Percentiles rank a stretch among this genome's conserved stretches.
phyloP scores from a whole-genome alignment of 2,888 invertebrate genomes.

The Orthosia gracilis region DNA sequence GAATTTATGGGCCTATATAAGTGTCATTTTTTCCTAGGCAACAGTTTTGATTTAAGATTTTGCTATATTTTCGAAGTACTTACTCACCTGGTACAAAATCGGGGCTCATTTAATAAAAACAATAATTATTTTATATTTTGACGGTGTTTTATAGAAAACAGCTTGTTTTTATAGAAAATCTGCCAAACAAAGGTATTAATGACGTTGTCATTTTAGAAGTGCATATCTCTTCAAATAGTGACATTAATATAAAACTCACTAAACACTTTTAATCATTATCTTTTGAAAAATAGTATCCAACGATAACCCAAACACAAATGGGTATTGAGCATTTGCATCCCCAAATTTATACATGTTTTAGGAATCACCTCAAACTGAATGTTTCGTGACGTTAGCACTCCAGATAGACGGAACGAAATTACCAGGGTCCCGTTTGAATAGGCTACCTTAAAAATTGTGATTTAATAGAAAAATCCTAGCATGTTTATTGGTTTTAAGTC shows the following conservation, averaged over 20 bases:
- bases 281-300: too few relatives aligned
- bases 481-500: not conserved
- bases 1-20: conserved; percentile 16
- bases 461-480: not conserved
- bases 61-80: not conserved
- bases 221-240: not conserved
- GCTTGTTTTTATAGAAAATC: not conserved
- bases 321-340: too few relatives aligned
- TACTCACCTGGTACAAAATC: not conserved
- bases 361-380: too few relatives aligned
- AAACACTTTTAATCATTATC: too few relatives aligned
- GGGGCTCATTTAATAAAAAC: not conserved
- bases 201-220: not conserved
- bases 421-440: too few relatives aligned
- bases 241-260: not conserved
- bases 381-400: too few relatives aligned
- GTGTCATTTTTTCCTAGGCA: not conserved
- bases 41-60: not conserved
- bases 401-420: too few relatives aligned
- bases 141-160: too few relatives aligned
- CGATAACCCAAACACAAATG: too few relatives aligned
- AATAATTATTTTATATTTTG: too few relatives aligned
- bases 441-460: too few relatives aligned
- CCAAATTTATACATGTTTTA: too few relatives aligned
- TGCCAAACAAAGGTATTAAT: not conserved